Conservation (phyloP, 2,888 invertebrate species). For the Xestia sexstrigata region DNA sequence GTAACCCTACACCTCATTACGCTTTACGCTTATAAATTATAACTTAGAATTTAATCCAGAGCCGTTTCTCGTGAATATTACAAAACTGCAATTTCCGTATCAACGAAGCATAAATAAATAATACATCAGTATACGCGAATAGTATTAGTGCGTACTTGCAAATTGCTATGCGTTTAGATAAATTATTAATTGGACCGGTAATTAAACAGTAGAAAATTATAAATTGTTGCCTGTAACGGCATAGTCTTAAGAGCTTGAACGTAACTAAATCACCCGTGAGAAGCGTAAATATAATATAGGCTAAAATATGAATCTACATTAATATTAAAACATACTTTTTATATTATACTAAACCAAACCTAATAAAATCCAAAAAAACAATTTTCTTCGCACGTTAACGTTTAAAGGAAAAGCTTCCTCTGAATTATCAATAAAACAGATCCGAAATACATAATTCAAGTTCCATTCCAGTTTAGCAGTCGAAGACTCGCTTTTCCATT, state of each 20-base stretch:
- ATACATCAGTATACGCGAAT: constrained; percentile 76
- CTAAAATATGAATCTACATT: neutral
- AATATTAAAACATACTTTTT: neutral
- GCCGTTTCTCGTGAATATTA: constrained; percentile 85
- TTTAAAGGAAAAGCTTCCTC: constrained; percentile 56
- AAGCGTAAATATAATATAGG: neutral
- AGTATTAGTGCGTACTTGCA: constrained; percentile 61
- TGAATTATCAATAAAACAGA: constrained; percentile 72
- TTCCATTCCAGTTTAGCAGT: constrained; percentile 77
- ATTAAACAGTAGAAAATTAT: constrained; percentile 15
- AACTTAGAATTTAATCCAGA: constrained; percentile 70
- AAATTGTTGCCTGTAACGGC: neutral
- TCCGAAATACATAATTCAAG: constrained; percentile 75
- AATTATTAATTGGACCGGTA: constrained; percentile 44
- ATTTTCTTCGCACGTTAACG: constrained; percentile 48
- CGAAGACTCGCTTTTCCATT: constrained; percentile 81
- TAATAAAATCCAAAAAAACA: constrained; percentile 26
- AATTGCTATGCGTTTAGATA: constrained; percentile 57
- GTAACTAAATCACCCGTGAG: neutral
- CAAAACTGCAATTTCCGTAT: constrained; percentile 90
- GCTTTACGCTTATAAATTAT: constrained; percentile 63
- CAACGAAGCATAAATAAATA: constrained; percentile 85
- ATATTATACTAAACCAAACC: neutral
- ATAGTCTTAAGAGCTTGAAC: neutral
- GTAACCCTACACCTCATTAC: constrained; percentile 29